Evolutionary conservation across 2,888 invertebrate genomes (phyloP), one percentile per base, ranked within the genome.

Genomic region (Philonicus albiceps): DNA sequence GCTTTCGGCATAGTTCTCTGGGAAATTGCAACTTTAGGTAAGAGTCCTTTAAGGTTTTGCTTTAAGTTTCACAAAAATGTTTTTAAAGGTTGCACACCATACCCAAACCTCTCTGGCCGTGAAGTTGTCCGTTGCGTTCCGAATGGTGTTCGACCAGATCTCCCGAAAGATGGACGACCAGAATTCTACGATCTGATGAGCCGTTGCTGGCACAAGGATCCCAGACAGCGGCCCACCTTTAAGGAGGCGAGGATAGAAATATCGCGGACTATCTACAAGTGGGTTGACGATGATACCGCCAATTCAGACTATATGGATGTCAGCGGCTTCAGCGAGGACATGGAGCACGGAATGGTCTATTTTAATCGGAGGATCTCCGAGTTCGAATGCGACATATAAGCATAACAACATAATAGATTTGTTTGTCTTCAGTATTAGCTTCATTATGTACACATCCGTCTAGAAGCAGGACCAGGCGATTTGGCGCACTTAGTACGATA

Each of bases 21-120:
- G 97, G 97, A 97, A 92, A 96, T 97, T 87, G 96, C 97, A 64
- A 97, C 97, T 8, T 93, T 97, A 89, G 97, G 97, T 96, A 89
- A 88, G 90, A 16, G 6, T n/a, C 1, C n/a, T 49, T 80, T 74
- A 55, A 64, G 76, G 30, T 86, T 7, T 37, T 13, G 80, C 49
- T 0, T 5, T n/a, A 49, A 5, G n/a, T 49, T 49, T 64, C 1
- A 55, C 8, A 22, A 64, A 22, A 27, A 2, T 2, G 22, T 19
- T 27, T 2, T 64, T 64, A 27, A 64, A 97, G 97, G 97, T 86
- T 96, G 96, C 81, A 96, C 96, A 90, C 97, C 97, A 3, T 97
- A 97, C 92, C 96, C 96, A n/a, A 95, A 96, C 87, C 95, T 97
- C 94, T 95, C 96, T 0, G 96, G 96, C 0, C 94, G 96, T 11